Evolutionary conservation across 1,140 invertebrate genomes (phyloP).

Genomic region (Drosophila athabasca): DNA sequence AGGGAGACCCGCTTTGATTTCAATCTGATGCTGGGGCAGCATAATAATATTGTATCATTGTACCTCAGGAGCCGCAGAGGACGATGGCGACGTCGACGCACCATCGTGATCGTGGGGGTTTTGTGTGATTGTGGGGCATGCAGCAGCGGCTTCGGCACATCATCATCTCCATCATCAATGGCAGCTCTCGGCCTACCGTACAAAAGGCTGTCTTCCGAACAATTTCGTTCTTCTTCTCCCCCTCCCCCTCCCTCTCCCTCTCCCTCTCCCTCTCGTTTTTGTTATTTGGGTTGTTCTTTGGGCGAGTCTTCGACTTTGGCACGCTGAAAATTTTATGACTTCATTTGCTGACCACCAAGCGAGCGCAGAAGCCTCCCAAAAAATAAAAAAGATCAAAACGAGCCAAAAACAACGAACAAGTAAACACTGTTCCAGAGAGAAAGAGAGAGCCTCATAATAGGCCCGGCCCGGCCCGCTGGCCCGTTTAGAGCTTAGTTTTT

Average conservation of each 20-base stretch:
- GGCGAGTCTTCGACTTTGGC: slow-evolving; percentile 55
- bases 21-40: slow-evolving; percentile 74
- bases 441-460: slow-evolving; percentile 55
- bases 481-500: slow-evolving; percentile 31
- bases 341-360: slow-evolving; percentile 78
- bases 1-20: slow-evolving; percentile 65
- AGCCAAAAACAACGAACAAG: slow-evolving; percentile 31
- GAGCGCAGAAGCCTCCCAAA: slow-evolving; percentile 42
- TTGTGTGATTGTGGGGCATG: slow-evolving; percentile 33
- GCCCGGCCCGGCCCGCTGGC: slow-evolving; percentile 42
- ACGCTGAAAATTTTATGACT: slow-evolving; percentile 82
- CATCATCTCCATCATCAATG: slow-evolving; percentile 79
- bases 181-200: slow-evolving; percentile 76
- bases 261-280: slow-evolving; percentile 12
- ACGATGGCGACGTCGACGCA: slow-evolving; percentile 26
- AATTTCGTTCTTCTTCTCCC: slow-evolving; percentile 8
- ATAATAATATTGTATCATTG: slow-evolving; percentile 82
- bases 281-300: slow-evolving; percentile 26
- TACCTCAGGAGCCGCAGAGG: slow-evolving; percentile 72
- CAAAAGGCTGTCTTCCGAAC: slow-evolving; percentile 34
- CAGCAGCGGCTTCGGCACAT: slow-evolving; percentile 43
- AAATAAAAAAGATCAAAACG: slow-evolving; percentile 31
- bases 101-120: slow-evolving; percentile 53
- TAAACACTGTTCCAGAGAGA: slow-evolving; percentile 40
- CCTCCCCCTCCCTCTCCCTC: neutral